These are phyloP conservation scores for Operophtera brumata DNA, from an alignment of 2,888 invertebrate genomes.

Conservation along the genomic window DNA sequence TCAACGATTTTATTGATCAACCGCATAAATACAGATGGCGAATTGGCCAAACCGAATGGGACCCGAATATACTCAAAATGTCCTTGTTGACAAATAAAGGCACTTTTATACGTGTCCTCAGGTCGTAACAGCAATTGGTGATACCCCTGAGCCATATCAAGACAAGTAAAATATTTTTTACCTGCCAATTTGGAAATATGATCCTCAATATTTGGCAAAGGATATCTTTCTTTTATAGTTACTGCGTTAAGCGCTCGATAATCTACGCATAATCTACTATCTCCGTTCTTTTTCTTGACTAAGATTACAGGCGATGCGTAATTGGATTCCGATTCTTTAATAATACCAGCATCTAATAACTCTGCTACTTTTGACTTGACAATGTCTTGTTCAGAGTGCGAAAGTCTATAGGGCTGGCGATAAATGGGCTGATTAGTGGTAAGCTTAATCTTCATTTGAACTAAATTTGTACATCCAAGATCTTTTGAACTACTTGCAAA, in stretches of 20 bases:
- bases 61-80: neutral
- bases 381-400: neutral
- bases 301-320: constrained; percentile 35
- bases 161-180: too few species aligned
- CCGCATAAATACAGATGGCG: neutral
- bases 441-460: constrained; percentile 32
- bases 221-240: constrained; percentile 35
- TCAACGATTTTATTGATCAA: neutral
- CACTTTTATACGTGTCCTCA: neutral
- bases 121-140: neutral
- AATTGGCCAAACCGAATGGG: neutral
- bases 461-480: constrained; percentile 31
- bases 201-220: too few species aligned
- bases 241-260: constrained; percentile 34
- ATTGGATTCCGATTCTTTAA: constrained; percentile 31
- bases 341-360: constrained; percentile 34
- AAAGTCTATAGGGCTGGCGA: constrained; percentile 22
- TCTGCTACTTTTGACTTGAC: constrained; percentile 24
- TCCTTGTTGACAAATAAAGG: neutral
- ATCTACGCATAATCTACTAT: constrained; percentile 33
- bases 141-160: constrained; percentile 21
- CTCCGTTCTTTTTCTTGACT: constrained; percentile 36
- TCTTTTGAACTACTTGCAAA: constrained; percentile 29
- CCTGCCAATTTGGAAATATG: too few species aligned
- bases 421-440: constrained; percentile 25